phyloP scores from a whole-genome alignment of 2,797 vertebrate genomes.

The Crax fasciolata region DNA sequence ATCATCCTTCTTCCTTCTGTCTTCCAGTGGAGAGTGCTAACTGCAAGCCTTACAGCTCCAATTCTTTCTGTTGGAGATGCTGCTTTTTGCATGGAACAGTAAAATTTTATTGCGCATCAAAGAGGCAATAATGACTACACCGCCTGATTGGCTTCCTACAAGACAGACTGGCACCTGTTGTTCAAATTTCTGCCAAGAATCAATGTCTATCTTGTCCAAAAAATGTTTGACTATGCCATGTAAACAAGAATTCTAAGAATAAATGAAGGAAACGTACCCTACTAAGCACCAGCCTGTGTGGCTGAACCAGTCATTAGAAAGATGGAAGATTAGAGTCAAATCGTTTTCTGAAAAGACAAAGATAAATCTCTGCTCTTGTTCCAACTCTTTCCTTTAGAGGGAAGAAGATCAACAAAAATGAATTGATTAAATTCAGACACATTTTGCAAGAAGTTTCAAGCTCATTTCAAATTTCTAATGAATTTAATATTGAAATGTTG shows the following conservation, averaged over 20 bases:
- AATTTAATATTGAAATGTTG: neutral
- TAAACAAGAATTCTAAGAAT: neutral
- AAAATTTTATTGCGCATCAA: constrained; percentile 6
- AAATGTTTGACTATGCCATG: neutral
- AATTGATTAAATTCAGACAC: neutral
- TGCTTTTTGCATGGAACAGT: constrained; percentile 17
- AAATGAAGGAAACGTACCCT: neutral
- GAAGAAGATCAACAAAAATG: neutral
- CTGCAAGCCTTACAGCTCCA: neutral
- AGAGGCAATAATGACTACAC: neutral
- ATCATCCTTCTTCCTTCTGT: constrained; percentile 1
- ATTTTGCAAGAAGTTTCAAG: neutral
- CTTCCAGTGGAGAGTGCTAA: neutral
- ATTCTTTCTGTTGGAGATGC: neutral
- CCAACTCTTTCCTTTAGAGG: neutral
- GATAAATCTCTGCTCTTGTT: neutral
- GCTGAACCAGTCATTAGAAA: neutral
- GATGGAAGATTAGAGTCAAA: neutral
- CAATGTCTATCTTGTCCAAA: neutral
- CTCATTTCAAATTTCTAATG: neutral
- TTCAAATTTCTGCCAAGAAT: constrained; percentile 7
- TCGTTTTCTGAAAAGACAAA: neutral
- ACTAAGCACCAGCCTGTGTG: neutral
- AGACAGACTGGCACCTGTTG: neutral
- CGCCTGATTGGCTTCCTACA: neutral